Conservation (phyloP, 2,888 invertebrate species). For the Scaptomyza cyrtandrae region DNA sequence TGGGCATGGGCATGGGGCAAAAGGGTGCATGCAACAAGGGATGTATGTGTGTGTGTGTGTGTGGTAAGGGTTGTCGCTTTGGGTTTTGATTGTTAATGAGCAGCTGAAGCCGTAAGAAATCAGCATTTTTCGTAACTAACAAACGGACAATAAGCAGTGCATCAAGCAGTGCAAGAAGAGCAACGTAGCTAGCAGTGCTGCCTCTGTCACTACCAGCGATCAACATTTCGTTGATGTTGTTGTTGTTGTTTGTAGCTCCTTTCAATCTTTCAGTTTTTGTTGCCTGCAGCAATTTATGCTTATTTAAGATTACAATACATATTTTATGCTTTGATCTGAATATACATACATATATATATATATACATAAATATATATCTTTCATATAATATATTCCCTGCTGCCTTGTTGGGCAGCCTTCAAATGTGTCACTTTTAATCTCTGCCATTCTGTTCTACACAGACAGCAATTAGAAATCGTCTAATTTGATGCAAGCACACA, state of each 20-base stretch:
- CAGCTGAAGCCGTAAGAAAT: conserved; percentile 36
- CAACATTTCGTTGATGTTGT: too few species aligned
- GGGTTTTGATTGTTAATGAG: conserved; percentile 52
- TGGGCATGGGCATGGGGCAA: not conserved
- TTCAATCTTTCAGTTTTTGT: not conserved
- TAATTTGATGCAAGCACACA: conserved; percentile 67
- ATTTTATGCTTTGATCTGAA: conserved; percentile 26
- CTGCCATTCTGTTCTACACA: conserved; percentile 31
- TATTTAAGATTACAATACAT: not conserved
- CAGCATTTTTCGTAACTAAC: conserved; percentile 10
- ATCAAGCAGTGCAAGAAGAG: not conserved
- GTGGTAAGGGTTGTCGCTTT: conserved; percentile 50
- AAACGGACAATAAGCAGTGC: not conserved
- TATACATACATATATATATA: not conserved
- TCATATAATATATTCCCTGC: conserved; percentile 21
- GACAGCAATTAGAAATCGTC: conserved; percentile 73
- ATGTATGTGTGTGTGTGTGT: conserved; percentile 3
- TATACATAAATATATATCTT: conserved; percentile 2
- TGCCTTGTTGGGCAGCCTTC: not conserved
- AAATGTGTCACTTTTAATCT: conserved; percentile 44
- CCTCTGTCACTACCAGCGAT: not conserved
- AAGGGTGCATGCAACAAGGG: not conserved
- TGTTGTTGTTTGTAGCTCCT: not conserved
- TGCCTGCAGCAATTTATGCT: not conserved
- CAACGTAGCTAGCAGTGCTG: not conserved